Evolutionary conservation across 2,888 invertebrate species (phyloP).

Genomic region (Gryllus longicercus): DNA sequence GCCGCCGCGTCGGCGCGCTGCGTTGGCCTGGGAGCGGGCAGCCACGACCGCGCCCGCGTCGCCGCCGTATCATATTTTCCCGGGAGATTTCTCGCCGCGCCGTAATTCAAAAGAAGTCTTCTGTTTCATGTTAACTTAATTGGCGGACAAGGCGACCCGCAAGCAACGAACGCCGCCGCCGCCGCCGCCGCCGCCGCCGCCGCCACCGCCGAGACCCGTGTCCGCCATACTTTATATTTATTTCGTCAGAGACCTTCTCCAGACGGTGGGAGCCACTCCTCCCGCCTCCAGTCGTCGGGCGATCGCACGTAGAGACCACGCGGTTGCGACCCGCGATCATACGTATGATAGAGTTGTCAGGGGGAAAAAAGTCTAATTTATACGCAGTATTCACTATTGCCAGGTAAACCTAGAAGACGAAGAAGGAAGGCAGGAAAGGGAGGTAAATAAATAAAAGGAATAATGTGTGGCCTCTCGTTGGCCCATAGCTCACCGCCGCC

Average conservation of each 20-base stretch:
- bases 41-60: neutral
- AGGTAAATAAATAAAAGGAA: neutral
- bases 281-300: neutral
- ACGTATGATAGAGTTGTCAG: constrained; percentile 17
- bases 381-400: constrained; percentile 17
- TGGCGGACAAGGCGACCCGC: neutral
- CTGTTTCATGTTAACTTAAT: constrained; percentile 17
- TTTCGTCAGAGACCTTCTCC: neutral
- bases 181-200: neutral
- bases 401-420: constrained; percentile 8
- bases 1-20: neutral
- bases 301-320: neutral
- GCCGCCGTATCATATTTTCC: constrained; percentile 8
- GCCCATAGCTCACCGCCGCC: neutral
- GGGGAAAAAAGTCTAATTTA: neutral
- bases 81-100: neutral
- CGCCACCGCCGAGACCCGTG: neutral
- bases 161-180: neutral
- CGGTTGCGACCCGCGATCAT: neutral
- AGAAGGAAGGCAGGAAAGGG: constrained; percentile 3
- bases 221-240: constrained; percentile 9
- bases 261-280: neutral
- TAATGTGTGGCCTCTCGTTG: neutral
- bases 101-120: constrained; percentile 17
- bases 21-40: neutral